These are phyloP conservation scores for Prietella phreatophila DNA, from an alignment of 2,113 vertebrate species.

Conservation along the genomic window DNA sequence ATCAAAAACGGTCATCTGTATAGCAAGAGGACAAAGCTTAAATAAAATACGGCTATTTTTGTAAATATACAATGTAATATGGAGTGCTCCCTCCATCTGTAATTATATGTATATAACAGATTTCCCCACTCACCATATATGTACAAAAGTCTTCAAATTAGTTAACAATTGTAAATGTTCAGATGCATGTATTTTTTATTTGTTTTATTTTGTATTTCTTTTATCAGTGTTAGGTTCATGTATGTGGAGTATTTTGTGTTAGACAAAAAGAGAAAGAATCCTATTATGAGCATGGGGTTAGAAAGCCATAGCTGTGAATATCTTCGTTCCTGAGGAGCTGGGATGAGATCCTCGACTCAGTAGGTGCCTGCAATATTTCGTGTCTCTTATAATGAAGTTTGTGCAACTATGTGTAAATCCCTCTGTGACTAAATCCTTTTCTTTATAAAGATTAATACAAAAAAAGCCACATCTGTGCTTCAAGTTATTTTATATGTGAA, in stretches of 20 bases:
- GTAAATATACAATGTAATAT: slow-evolving; percentile 48
- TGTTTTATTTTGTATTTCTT: slow-evolving; percentile 43
- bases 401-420: slow-evolving; percentile 46
- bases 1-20: slow-evolving; percentile 34
- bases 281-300: slow-evolving; percentile 64
- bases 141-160: slow-evolving; percentile 43
- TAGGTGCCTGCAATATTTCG: slow-evolving; percentile 47
- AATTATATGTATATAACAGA: slow-evolving; percentile 55
- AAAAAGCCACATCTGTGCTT: not conserved
- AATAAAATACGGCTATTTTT: slow-evolving; percentile 34
- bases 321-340: slow-evolving; percentile 41
- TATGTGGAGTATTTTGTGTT: slow-evolving; percentile 39
- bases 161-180: slow-evolving; percentile 49
- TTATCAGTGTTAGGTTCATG: slow-evolving; percentile 19
- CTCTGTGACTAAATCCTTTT: slow-evolving; percentile 46
- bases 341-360: slow-evolving; percentile 44
- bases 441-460: slow-evolving; percentile 55
- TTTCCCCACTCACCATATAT: slow-evolving; percentile 34
- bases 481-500: slow-evolving; percentile 14
- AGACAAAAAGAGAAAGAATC: slow-evolving; percentile 39
- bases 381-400: slow-evolving; percentile 47
- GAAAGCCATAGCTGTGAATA: slow-evolving; percentile 58
- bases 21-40: slow-evolving; percentile 24
- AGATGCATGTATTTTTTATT: slow-evolving; percentile 52
- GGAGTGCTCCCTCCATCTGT: slow-evolving; percentile 39